These are phyloP conservation scores for Bathynomus jamesi DNA, from an alignment of 1,140 invertebrate species.

Conservation along the genomic window DNA sequence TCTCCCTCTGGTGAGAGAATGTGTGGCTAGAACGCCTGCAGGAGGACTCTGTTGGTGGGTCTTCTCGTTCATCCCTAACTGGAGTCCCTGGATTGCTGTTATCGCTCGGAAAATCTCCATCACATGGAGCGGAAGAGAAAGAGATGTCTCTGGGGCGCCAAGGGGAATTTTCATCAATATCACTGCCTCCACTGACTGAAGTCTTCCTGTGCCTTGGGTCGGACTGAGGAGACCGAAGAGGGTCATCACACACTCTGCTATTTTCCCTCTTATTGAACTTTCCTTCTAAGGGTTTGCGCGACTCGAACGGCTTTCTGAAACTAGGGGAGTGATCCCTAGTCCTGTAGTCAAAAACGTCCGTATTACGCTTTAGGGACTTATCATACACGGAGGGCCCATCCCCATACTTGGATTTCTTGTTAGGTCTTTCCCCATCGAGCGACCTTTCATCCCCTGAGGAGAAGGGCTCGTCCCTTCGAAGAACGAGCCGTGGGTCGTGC, in stretches of 20 bases:
- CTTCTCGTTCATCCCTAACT: constrained; percentile 32
- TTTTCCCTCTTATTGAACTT: background rate
- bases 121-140: background rate
- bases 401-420: constrained; percentile 25
- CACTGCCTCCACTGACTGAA: constrained; percentile 18
- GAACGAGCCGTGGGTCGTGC: constrained; percentile 27
- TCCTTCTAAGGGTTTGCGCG: background rate
- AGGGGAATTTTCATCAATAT: constrained; percentile 12
- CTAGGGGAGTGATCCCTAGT: constrained; percentile 4
- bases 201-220: constrained; percentile 30
- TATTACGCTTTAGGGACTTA: constrained; percentile 28
- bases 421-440: constrained; percentile 17
- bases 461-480: constrained; percentile 20
- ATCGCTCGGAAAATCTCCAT: constrained; percentile 24
- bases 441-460: constrained; percentile 32
- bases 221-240: constrained; percentile 6
- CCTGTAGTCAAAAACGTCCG: constrained; percentile 24
- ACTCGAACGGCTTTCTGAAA: constrained; percentile 28
- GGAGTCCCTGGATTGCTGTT: constrained; percentile 33
- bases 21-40: constrained; percentile 17
- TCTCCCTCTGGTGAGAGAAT: constrained; percentile 16
- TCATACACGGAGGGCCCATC: constrained; percentile 17
- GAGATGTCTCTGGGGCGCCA: constrained; percentile 5
- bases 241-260: background rate
- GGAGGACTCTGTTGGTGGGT: constrained; percentile 29